Conservation (phyloP, 2,113 vertebrate genomes). For the Corvus moneduloides region DNA sequence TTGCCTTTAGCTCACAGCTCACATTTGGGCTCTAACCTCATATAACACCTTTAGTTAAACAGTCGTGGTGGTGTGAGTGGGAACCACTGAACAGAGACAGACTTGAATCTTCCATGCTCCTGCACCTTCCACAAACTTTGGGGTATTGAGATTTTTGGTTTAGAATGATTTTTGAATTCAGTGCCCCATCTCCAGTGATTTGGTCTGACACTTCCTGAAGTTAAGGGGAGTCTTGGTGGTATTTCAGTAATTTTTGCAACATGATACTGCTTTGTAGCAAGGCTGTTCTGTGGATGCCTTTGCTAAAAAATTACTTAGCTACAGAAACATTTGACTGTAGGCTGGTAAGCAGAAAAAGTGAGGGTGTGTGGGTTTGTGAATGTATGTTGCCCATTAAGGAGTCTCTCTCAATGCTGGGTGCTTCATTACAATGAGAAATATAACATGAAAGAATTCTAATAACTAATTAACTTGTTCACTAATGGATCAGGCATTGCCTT, state of each 20-base stretch:
- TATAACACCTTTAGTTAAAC: neutral
- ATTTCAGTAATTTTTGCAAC: slow-evolving; percentile 1
- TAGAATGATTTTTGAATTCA: neutral
- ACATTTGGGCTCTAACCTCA: neutral
- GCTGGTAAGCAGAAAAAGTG: slow-evolving; percentile 39
- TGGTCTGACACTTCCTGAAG: neutral
- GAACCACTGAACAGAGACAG: neutral
- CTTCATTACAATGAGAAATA: slow-evolving; percentile 37
- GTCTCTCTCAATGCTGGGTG: neutral
- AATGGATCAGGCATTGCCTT: neutral
- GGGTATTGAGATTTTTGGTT: neutral
- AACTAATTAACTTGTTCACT: slow-evolving; percentile 27
- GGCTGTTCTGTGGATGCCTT: neutral
- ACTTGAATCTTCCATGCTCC: neutral
- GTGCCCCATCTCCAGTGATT: neutral
- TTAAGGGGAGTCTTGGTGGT: neutral
- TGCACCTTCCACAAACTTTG: neutral
- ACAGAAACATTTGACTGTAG: slow-evolving; percentile 47
- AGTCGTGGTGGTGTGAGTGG: neutral
- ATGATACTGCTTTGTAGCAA: neutral
- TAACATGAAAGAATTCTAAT: slow-evolving; percentile 9
- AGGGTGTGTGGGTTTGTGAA: slow-evolving; percentile 43
- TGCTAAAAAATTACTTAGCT: slow-evolving; percentile 11
- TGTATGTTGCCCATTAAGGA: slow-evolving; percentile 52
- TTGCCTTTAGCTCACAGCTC: neutral